Evolutionary conservation across 1,140 invertebrate genomes (phyloP), one percentile per base, ranked within the genome.

Genomic region (Akabosia matsudoensis): DNA sequence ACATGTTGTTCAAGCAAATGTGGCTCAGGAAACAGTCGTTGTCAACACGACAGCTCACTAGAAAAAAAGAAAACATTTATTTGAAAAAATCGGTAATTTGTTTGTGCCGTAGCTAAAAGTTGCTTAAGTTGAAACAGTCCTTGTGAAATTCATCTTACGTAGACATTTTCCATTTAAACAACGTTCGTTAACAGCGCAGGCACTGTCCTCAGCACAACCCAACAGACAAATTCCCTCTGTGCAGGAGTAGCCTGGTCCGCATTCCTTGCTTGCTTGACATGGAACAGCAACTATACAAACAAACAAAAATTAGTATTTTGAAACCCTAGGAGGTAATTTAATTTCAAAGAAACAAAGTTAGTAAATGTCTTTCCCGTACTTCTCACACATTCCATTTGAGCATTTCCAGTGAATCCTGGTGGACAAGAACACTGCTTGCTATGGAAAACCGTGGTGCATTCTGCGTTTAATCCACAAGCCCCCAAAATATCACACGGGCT

Each of bases 21-120:
- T 96, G 93, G 14, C 93, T 93, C 14, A 95, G 85, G 88, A 95
- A 95, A 82, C 94, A 96, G 82, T 96, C 94, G 79, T 95, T 93
- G 83, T 96, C 93, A 0, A 94, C 88, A 71, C 92, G 89, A 82
- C 95, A 97, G 1, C 93, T 96, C 31, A 96, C 90, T 90, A 83
- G 75, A 87, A 70, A 77, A 67, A 61, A 52, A 64, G 70, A 70
- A 70, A 52, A 73, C 14, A 77, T 64, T 67, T 75, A 52, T 33
- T 61, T 7, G 34, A n/a, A n/a, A n/a, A n/a, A n/a, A n/a, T n/a
- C n/a, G n/a, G n/a, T n/a, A n/a, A n/a, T n/a, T n/a, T n/a, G n/a
- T n/a, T n/a, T n/a, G n/a, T n/a, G n/a, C n/a, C n/a, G n/a, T n/a
- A n/a, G n/a, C 51, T 18, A 75, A 31, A 51, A 51, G 45, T n/a